phyloP scores from a whole-genome alignment of 2,113 vertebrate genomes.

The Seriola rivoliana region DNA sequence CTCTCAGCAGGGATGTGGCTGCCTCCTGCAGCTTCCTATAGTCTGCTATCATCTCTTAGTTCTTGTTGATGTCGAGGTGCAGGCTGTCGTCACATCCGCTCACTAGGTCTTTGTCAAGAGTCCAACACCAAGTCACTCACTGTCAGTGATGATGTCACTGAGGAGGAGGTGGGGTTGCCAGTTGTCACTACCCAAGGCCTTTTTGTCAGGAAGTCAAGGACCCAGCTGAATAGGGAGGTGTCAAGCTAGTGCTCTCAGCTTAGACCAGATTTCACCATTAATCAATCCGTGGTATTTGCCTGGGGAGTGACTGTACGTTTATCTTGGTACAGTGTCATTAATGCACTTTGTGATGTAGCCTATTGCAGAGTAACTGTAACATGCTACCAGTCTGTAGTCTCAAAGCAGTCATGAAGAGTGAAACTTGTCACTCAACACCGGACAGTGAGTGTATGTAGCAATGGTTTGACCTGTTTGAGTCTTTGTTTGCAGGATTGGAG shows the following conservation, averaged over 20 bases:
- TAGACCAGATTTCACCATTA: not conserved
- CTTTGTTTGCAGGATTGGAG: slow-evolving; percentile 14
- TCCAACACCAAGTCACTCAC: slow-evolving; percentile 12
- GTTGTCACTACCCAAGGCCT: slow-evolving; percentile 26
- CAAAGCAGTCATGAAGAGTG: not conserved
- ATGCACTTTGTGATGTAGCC: not conserved
- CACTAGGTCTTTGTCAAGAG: slow-evolving; percentile 15
- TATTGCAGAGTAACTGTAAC: not conserved
- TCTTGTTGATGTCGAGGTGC: slow-evolving; percentile 34
- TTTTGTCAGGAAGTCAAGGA: slow-evolving; percentile 47
- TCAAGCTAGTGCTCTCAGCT: slow-evolving; percentile 9
- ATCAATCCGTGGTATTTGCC: not conserved
- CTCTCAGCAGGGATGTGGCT: slow-evolving; percentile 27
- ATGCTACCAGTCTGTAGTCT: not conserved
- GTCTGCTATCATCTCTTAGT: slow-evolving; percentile 30
- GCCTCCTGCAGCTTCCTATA: slow-evolving; percentile 41
- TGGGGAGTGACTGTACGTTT: not conserved
- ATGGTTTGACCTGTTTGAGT: slow-evolving; percentile 57
- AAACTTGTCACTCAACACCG: slow-evolving; percentile 11
- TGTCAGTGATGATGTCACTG: not conserved
- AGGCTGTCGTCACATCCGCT: slow-evolving; percentile 30
- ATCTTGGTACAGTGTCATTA: not conserved
- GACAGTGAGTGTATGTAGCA: slow-evolving; percentile 26
- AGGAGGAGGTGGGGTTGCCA: slow-evolving; percentile 10
- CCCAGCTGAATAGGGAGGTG: slow-evolving; percentile 47